These are phyloP conservation scores for Catocala fraxini DNA, from an alignment of 2,888 invertebrate genomes.

Conservation along the genomic window DNA sequence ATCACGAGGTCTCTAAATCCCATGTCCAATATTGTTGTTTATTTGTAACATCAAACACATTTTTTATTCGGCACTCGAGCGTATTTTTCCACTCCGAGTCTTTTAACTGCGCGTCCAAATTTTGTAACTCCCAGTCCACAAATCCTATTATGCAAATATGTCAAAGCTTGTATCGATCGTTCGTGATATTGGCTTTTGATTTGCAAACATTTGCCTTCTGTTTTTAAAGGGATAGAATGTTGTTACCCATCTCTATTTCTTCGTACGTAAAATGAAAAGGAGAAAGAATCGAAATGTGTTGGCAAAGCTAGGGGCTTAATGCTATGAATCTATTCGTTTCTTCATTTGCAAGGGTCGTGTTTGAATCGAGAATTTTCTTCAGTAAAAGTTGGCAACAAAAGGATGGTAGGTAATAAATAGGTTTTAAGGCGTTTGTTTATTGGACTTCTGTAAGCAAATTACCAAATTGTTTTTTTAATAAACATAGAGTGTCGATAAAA, in stretches of 20 bases:
- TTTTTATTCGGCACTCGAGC: constrained; percentile 7
- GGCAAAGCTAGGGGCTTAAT: constrained; percentile 23
- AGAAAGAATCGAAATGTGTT: constrained; percentile 19
- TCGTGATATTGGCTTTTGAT: constrained; percentile 82
- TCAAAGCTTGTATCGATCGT: constrained; percentile 81
- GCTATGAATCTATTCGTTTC: constrained; percentile 23
- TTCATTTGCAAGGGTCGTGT: constrained; percentile 32
- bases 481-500: too few species aligned
- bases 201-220: constrained; percentile 82
- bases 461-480: too few species aligned
- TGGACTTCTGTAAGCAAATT: too few species aligned
- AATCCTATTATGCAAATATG: constrained; percentile 85
- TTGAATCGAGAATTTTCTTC: constrained; percentile 24
- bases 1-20: neutral
- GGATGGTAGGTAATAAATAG: constrained; percentile 7
- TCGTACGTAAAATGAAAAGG: constrained; percentile 16
- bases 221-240: constrained; percentile 65
- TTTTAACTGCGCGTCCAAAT: constrained; percentile 26
- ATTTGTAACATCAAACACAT: constrained; percentile 13
- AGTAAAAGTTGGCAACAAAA: constrained; percentile 6
- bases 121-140: constrained; percentile 44
- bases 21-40: constrained; percentile 8
- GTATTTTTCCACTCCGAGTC: constrained; percentile 13
- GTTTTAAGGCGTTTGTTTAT: neutral
- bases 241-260: constrained; percentile 30